Evolutionary conservation across 2,797 vertebrate species (phyloP).

Genomic region (Cryptoprocta ferox): DNA sequence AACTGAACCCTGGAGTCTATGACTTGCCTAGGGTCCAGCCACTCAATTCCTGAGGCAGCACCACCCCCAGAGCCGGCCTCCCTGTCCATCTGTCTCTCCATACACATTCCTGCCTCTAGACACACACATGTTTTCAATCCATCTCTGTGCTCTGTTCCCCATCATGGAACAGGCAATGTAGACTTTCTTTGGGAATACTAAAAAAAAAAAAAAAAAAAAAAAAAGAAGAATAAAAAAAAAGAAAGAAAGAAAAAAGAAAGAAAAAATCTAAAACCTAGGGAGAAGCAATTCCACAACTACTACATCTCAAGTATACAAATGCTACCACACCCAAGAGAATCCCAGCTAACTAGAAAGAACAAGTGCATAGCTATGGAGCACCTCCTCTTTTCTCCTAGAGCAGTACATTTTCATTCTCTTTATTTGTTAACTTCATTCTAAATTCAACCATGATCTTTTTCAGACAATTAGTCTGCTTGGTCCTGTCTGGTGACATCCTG

Average conservation of each 20-base stretch:
- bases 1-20: not conserved
- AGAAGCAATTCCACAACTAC: not conserved
- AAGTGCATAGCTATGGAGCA: rapidly evolving
- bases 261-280: not conserved
- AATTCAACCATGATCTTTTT: not conserved
- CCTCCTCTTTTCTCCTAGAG: not conserved
- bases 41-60: not conserved
- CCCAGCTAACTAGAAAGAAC: not conserved
- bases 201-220: not conserved
- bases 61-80: not conserved
- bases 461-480: not conserved
- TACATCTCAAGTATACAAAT: not conserved
- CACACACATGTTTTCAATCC: not conserved
- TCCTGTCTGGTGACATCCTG: not conserved
- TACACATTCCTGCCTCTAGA: not conserved
- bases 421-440: not conserved
- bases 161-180: not conserved
- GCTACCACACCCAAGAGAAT: not conserved
- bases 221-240: too few relatives aligned
- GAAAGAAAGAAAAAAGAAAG: too few relatives aligned
- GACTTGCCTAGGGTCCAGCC: not conserved
- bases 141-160: not conserved
- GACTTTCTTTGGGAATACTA: not conserved
- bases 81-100: rapidly evolving
- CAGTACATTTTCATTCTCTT: not conserved